Conservation (phyloP, 2,797 vertebrate species). For the Ptychadena robeensis region DNA sequence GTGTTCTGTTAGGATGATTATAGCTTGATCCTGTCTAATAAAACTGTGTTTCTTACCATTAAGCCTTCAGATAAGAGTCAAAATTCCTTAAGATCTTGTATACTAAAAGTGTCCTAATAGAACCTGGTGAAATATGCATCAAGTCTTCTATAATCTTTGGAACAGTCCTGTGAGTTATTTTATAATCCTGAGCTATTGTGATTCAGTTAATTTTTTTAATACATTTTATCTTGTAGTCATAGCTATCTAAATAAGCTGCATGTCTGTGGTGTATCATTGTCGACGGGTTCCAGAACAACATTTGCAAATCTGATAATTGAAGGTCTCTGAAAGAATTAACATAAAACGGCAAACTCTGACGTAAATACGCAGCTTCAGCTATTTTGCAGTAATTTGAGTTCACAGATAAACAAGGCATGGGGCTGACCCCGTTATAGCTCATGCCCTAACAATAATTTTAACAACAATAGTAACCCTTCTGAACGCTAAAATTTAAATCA, state of each 20-base stretch:
- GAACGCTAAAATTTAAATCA: too few relatives aligned
- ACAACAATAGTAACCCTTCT: too few relatives aligned
- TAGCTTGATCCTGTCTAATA: conserved; percentile 7
- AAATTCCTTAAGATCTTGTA: conserved; percentile 12
- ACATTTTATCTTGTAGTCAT: background rate
- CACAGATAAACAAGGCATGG: too few relatives aligned
- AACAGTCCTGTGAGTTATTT: background rate
- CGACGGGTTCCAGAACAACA: background rate
- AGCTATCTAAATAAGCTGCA: background rate
- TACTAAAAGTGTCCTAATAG: conserved; percentile 19
- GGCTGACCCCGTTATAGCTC: too few relatives aligned
- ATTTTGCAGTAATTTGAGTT: too few relatives aligned
- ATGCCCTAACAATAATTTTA: too few relatives aligned
- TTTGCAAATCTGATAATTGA: background rate
- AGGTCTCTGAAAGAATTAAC: background rate
- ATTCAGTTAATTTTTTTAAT: background rate
- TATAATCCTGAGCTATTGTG: conserved; percentile 1
- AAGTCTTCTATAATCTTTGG: conserved; percentile 29
- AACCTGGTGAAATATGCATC: conserved; percentile 17
- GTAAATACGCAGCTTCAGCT: too few relatives aligned
- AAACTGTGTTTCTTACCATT: conserved; percentile 19
- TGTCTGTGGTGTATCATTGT: background rate
- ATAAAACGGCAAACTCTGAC: background rate
- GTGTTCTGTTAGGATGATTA: conserved; percentile 36
- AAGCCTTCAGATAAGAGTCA: background rate